Evolutionary conservation across 30 jellyfish, hydroid and myxozoan genomes (phyloP), one percentile per base, ranked within the genome.

Genomic region (Pseudorhiza aurosa): DNA sequence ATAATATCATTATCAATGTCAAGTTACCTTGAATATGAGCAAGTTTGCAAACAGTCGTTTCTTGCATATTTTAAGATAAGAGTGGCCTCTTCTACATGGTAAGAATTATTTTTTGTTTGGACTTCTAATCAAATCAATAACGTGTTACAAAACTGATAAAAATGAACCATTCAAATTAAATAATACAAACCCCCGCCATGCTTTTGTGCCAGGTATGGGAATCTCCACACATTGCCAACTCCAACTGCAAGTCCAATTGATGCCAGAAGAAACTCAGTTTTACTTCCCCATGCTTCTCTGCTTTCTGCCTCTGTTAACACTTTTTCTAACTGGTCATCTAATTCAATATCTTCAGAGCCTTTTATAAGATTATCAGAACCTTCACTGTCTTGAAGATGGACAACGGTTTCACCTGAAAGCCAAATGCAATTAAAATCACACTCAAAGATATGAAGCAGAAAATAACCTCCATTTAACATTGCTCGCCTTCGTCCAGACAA

Each of bases 211-310:
- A 93, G 83, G 46, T 93, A 93, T 1, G 99, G 99, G 59, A 93
- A 93, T 35, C 99, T 62, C 99, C 99, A 93, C 19, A 93, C 97
- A 93, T 93, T 93, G 2, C 99, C 99, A 39, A 93, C 90, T n/a
- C 99, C 99, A 81, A 93, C 99, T 11, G 99, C 99, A 27, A 93
- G 84, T 18, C 99, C 99, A 27, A 93, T 87, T 11, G 99, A 93
- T n/a, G 99, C 99, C n/a, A 93, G 82, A 29, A 93, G 78, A 53
- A 93, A 93, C 68, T 93, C 99, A 0, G 85, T 73, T 82, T 93
- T 93, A 60, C 95, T 88, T 4, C 99, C 99, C 99, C 99, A 93
- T 65, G 97, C 91, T 30, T 93, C 97, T 46, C 97, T 75, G 51
- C 89, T 93, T 46, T 89, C 96, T 29, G 85, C 95, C 72, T 84